A percentile compares a stretch with the other conserved stretches of the same genome.
phyloP scores from a whole-genome alignment of 2,888 invertebrate species.

The Neoitamus cyanurus region DNA sequence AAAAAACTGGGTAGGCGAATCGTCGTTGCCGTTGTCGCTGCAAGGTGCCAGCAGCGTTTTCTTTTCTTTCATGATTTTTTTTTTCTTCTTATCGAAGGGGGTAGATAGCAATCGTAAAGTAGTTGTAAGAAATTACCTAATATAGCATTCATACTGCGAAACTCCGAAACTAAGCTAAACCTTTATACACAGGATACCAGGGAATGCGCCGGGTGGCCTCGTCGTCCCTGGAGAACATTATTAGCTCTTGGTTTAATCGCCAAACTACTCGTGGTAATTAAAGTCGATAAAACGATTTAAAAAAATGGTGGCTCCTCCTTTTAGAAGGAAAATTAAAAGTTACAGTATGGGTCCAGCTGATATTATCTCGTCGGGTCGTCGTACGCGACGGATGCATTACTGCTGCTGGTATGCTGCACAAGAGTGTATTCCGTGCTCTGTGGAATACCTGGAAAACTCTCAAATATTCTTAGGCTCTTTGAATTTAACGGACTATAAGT shows the following conservation, averaged over 20 bases:
- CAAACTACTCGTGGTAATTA: constrained; percentile 17
- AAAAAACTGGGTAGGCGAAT: neutral
- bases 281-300: neutral
- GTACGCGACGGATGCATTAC: constrained; percentile 50
- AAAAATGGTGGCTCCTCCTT: constrained; percentile 11
- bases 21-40: neutral
- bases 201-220: neutral
- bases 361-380: constrained; percentile 56
- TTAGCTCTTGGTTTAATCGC: neutral
- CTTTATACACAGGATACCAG: neutral
- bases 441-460: neutral
- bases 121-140: neutral
- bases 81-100: neutral
- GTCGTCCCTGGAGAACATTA: neutral
- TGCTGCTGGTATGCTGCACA: constrained; percentile 52
- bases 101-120: neutral
- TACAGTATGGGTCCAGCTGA: constrained; percentile 53
- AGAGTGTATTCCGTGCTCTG: constrained; percentile 43
- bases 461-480: neutral
- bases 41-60: neutral
- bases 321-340: constrained; percentile 41
- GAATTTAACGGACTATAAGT: neutral
- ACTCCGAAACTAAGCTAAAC: neutral
- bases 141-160: neutral
- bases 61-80: neutral